These are phyloP conservation scores for Cynopterus brachyotis DNA, from an alignment of 2,113 vertebrate genomes.

Conservation along the genomic window DNA sequence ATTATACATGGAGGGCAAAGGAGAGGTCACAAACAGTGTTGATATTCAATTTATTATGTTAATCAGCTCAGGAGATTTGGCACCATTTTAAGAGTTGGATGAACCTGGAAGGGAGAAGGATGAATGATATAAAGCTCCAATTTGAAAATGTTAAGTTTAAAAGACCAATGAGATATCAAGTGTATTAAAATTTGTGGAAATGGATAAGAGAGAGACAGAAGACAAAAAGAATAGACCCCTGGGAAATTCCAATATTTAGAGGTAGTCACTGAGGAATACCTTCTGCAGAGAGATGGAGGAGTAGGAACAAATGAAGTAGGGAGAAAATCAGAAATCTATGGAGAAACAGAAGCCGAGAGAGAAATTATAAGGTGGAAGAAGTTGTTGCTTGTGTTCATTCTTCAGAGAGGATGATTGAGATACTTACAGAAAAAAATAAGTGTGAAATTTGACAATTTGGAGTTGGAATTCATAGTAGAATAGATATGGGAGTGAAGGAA, in stretches of 20 bases:
- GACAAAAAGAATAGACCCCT: neutral
- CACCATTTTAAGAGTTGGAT: neutral
- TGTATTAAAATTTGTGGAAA: neutral
- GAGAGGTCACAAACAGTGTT: neutral
- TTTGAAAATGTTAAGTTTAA: neutral
- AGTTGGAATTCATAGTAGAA: neutral
- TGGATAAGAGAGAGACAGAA: neutral
- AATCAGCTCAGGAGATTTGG: neutral
- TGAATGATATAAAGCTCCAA: neutral
- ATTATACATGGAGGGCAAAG: neutral
- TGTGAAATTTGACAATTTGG: neutral
- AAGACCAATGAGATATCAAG: fast-evolving
- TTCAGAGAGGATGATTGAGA: neutral
- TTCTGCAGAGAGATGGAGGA: neutral
- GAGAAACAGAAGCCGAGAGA: neutral
- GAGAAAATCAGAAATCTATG: neutral
- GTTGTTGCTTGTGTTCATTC: neutral
- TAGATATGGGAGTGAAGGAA: neutral
- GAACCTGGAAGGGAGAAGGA: neutral
- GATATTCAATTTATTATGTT: neutral
- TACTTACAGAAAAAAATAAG: neutral
- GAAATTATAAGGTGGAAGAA: neutral
- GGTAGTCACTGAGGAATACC: neutral
- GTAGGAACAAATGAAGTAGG: neutral
- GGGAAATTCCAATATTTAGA: neutral